These are phyloP conservation scores for Epistrophe grossulariae DNA, from an alignment of 2,888 invertebrate genomes.

Conservation along the genomic window DNA sequence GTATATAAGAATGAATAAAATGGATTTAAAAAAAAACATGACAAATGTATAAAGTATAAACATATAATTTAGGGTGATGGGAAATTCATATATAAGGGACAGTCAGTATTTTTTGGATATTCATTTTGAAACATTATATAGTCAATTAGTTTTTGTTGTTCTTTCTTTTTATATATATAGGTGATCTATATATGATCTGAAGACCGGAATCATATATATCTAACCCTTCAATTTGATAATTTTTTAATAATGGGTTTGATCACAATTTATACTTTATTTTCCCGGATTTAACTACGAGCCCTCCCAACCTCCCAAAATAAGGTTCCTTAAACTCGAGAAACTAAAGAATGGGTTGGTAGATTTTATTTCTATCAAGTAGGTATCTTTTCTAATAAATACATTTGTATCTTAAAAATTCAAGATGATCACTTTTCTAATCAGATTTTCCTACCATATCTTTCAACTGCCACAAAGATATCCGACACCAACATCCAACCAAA, in stretches of 20 bases:
- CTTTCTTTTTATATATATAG: background rate
- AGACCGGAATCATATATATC: background rate
- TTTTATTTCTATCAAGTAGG: too few relatives aligned
- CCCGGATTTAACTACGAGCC: background rate
- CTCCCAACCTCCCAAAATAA: too few relatives aligned
- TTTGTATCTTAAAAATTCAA: background rate
- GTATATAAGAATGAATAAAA: background rate
- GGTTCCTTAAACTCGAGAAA: too few relatives aligned
- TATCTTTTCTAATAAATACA: background rate
- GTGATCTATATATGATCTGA: background rate
- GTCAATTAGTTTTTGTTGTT: background rate
- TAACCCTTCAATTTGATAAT: background rate
- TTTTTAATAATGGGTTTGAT: background rate
- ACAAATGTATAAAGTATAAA: too few relatives aligned
- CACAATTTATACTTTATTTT: background rate
- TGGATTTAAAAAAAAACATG: background rate
- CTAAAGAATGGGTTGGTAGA: too few relatives aligned
- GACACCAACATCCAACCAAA: constrained; percentile 11
- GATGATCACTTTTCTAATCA: constrained; percentile 28
- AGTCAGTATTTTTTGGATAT: background rate
- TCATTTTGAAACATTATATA: background rate
- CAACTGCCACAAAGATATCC: constrained; percentile 24
- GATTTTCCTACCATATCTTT: background rate
- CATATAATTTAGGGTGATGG: background rate
- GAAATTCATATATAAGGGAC: background rate